Base-by-base conservation (phyloP, 2,113 vertebrate genomes). In the Hydropotes inermis region DNA sequence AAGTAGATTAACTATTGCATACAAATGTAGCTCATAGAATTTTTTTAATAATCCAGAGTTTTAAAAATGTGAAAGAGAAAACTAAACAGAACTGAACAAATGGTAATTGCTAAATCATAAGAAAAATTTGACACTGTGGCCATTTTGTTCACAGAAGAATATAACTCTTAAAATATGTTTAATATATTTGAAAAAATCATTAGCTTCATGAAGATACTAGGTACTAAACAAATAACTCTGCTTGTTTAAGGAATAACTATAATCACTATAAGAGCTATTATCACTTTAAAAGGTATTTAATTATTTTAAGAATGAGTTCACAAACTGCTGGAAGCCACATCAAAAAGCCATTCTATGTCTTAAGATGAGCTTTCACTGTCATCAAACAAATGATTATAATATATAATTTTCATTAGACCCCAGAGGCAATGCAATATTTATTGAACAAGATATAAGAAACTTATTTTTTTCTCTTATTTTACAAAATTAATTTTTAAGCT, bases 211-310 rank as follows among this genome's bases (percentile, higher is more conserved):
- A 96, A 96, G 84, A 84, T 81, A 87, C 47, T 92, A 27, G n/a
- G 67, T 92, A 90, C 87, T 78, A 30, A 87, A 58, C 47, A 98
- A 98, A 97, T 96, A 97, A 92, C 58, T 98, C 74, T 76, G 50
- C 67, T 96, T 87, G 28, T 97, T 54, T 94, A 81, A 97, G 91
- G 64, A 97, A 91, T 55, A 97, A 47, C 89, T 96, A 28, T 97
- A 92, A 93, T 94, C 54, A 82, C 50, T 81, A 70, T 74, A 97
- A 92, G 88, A 81, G 78, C n/a, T 91, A 97, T 96, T 94, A 97
- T 93, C 86, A 93, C 54, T 92, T 97, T 94, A 93, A 97, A 97
- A 97, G 91, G 50, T 97, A 96, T 98, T 98, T 98, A 98, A 98
- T 98, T 97, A 94, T 98, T 90, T 28, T 70, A 64, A 94, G 87